Conservation (phyloP, 2,888 invertebrate species). For the Acanthococcus lagerstroemiae region DNA sequence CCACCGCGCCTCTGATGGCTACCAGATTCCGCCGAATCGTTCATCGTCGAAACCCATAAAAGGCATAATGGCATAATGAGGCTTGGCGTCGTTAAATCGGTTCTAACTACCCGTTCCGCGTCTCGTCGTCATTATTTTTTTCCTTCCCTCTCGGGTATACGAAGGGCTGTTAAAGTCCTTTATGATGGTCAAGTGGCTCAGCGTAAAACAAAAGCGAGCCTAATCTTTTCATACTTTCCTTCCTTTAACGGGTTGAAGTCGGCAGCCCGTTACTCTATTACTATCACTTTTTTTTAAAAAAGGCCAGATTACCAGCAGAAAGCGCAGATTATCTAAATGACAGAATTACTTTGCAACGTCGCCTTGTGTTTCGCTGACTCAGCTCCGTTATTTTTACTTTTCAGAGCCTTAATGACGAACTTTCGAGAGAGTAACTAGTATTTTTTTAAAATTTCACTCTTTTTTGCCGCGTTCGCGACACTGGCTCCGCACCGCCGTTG, state of each 20-base stretch:
- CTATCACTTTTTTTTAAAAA: constrained; percentile 16
- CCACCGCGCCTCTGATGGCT: background rate
- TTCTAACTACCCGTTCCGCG: constrained; percentile 17
- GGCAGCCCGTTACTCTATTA: constrained; percentile 19
- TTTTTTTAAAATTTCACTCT: background rate
- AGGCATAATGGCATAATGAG: constrained; percentile 25
- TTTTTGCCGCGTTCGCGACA: background rate
- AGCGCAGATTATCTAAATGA: constrained; percentile 29
- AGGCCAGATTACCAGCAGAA: constrained; percentile 17
- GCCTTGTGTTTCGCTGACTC: background rate
- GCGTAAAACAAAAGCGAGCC: constrained; percentile 27
- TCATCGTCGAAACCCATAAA: constrained; percentile 19
- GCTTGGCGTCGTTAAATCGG: constrained; percentile 27
- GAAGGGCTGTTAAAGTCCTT: constrained; percentile 23
- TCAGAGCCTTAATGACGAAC: background rate
- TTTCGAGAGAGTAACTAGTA: background rate
- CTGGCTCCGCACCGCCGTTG: background rate
- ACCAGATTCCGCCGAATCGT: background rate
- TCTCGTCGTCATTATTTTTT: constrained; percentile 9
- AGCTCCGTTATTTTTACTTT: constrained; percentile 5
- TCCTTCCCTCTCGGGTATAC: background rate
- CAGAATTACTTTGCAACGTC: constrained; percentile 20
- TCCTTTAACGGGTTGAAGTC: background rate
- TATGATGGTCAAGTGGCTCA: constrained; percentile 28
- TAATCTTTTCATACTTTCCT: constrained; percentile 28